Evolutionary conservation across 2,113 vertebrate genomes (phyloP).

Genomic region (Epinephelus moara): DNA sequence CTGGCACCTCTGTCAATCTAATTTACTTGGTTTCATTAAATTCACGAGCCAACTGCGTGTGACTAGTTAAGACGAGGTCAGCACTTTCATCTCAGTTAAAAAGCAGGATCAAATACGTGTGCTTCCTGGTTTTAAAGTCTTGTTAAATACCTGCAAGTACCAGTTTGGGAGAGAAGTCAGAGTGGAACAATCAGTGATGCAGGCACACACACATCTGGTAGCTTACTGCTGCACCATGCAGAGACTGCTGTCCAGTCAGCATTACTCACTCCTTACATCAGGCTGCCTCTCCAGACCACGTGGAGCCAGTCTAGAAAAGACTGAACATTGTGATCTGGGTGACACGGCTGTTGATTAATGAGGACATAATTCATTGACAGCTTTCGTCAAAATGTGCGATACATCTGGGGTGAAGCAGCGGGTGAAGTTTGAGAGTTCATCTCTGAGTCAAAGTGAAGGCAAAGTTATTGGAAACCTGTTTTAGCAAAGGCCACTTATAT

Average conservation of each 20-base stretch:
- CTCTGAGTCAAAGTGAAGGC: conserved; percentile 4
- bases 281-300: conserved; percentile 32
- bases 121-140: conserved; percentile 59
- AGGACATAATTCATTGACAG: not conserved
- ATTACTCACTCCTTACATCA: conserved; percentile 52
- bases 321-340: too few relatives aligned
- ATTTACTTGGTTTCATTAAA: conserved; percentile 47
- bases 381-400: conserved; percentile 4
- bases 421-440: not conserved
- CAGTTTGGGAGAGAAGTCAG: conserved; percentile 5
- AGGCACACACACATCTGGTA: conserved; percentile 65
- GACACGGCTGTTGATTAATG: not conserved
- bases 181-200: conserved; percentile 53
- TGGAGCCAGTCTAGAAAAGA: conserved; percentile 30
- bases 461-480: not conserved
- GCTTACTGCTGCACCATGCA: conserved; percentile 58
- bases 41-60: conserved; percentile 26
- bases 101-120: conserved; percentile 50
- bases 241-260: conserved; percentile 68
- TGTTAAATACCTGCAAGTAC: conserved; percentile 63
- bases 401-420: not conserved
- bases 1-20: conserved; percentile 1
- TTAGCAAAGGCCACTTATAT: conserved; percentile 5
- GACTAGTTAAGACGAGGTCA: conserved; percentile 49
- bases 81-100: conserved; percentile 59